Conservation (phyloP, 37 sponge, comb jelly and placozoan genomes). For the Crambe crambe region DNA sequence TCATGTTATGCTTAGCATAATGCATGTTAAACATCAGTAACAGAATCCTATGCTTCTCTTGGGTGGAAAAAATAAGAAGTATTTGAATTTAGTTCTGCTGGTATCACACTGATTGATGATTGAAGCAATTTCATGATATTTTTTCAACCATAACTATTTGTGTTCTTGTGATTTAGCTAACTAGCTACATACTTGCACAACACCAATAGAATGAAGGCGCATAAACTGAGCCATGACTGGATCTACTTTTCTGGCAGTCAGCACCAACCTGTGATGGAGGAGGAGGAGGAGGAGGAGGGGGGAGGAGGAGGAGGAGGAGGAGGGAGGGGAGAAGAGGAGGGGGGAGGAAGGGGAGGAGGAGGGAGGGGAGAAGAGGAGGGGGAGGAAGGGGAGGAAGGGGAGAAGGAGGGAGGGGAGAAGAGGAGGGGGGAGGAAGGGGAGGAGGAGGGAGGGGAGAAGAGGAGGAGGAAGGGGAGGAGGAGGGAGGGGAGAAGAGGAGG, state of each 20-base stretch:
- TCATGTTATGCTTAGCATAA: too few species aligned
- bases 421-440: neutral
- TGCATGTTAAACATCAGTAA: too few species aligned
- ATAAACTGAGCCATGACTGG: conserved; percentile 20
- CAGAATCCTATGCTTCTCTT: too few species aligned
- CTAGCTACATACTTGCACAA: conserved; percentile 44
- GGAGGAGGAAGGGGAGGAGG: neutral
- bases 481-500: neutral
- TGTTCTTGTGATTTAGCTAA: too few species aligned
- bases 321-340: conserved; percentile 6
- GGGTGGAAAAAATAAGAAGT: too few species aligned
- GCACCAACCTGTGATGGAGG: conserved; percentile 25
- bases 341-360: neutral
- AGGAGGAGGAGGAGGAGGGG: conserved; percentile 10
- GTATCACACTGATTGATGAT: too few species aligned
- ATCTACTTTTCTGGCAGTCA: conserved; percentile 17
- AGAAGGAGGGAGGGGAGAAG: neutral
- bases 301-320: neutral
- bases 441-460: conserved; percentile 9
- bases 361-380: neutral
- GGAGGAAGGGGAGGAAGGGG: neutral
- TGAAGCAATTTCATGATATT: too few species aligned
- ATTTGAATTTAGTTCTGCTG: too few species aligned
- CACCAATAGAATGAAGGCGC: neutral
- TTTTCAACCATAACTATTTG: too few species aligned